These are phyloP conservation scores for Hypomecis atomaria DNA, from an alignment of 2,888 invertebrate genomes.

Conservation along the genomic window DNA sequence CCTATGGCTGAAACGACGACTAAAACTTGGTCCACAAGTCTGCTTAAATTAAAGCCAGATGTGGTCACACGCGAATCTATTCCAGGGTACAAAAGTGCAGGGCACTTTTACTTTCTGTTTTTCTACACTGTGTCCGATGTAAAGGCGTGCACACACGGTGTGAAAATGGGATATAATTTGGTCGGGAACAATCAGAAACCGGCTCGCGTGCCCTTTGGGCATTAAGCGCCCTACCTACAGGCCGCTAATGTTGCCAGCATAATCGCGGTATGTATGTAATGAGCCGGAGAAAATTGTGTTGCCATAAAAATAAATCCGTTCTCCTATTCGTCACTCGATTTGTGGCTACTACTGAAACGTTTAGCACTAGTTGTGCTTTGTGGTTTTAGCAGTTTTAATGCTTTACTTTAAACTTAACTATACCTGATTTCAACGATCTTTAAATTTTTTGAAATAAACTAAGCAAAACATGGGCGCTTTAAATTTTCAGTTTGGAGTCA, in stretches of 20 bases:
- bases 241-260: constrained; percentile 81
- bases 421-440: no score
- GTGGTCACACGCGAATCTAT: no score
- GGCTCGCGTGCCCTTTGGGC: constrained; percentile 80
- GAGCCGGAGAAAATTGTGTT: constrained; percentile 84
- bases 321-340: constrained; percentile 67
- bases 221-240: constrained; percentile 78
- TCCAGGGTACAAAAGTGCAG: no score
- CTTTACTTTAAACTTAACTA: no score
- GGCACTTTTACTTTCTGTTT: constrained; percentile 25
- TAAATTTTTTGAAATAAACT: no score
- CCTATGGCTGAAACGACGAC: no score
- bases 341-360: constrained; percentile 43
- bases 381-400: neutral
- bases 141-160: constrained; percentile 73
- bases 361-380: neutral
- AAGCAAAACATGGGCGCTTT: no score
- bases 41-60: no score
- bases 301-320: constrained; percentile 84
- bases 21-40: no score
- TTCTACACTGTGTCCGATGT: constrained; percentile 42
- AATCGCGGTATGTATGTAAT: constrained; percentile 81
- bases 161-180: constrained; percentile 84
- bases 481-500: no score
- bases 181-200: constrained; percentile 81